Evolutionary conservation across 2,888 invertebrate species (phyloP).

Genomic region (Mycalesis mineus): DNA sequence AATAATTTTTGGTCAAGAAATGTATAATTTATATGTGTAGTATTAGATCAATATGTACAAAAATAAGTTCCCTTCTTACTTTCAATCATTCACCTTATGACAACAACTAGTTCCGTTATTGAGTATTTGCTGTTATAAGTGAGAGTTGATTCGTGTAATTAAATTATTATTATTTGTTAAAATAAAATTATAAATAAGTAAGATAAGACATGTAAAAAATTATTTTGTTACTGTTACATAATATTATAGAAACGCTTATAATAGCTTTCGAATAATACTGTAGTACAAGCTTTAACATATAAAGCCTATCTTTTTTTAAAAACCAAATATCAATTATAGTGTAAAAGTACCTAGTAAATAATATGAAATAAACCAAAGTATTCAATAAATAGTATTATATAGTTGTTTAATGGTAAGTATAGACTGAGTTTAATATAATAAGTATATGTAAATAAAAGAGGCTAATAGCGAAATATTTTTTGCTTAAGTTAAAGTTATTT

Average conservation of each 20-base stretch:
- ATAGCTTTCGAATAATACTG: slow-evolving; percentile 15
- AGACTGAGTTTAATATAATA: slow-evolving; percentile 59
- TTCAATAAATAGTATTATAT: slow-evolving; percentile 11
- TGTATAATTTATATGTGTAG: too few species aligned
- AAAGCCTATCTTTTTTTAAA: slow-evolving; percentile 4
- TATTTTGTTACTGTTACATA: slow-evolving; percentile 24
- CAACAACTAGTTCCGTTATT: too few species aligned
- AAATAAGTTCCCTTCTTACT: too few species aligned
- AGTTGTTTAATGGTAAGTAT: slow-evolving; percentile 51
- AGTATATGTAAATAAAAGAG: slow-evolving; percentile 47
- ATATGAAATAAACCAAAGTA: slow-evolving; percentile 10
- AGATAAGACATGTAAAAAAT: slow-evolving; percentile 10
- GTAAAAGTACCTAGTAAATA: neutral
- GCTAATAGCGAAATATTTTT: slow-evolving; percentile 37
- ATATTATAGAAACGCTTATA: slow-evolving; percentile 13
- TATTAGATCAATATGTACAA: too few species aligned
- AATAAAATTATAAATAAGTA: neutral
- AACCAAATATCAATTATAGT: slow-evolving; percentile 1
- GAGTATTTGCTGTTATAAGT: neutral
- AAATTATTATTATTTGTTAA: neutral
- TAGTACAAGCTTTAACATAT: slow-evolving; percentile 11
- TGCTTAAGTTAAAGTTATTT: slow-evolving; percentile 27
- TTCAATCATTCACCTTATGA: too few species aligned
- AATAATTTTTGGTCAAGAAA: too few species aligned
- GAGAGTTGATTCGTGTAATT: neutral